These are phyloP conservation scores for Geotrypetes seraphini DNA, from an alignment of 2,797 vertebrate species.

Conservation along the genomic window DNA sequence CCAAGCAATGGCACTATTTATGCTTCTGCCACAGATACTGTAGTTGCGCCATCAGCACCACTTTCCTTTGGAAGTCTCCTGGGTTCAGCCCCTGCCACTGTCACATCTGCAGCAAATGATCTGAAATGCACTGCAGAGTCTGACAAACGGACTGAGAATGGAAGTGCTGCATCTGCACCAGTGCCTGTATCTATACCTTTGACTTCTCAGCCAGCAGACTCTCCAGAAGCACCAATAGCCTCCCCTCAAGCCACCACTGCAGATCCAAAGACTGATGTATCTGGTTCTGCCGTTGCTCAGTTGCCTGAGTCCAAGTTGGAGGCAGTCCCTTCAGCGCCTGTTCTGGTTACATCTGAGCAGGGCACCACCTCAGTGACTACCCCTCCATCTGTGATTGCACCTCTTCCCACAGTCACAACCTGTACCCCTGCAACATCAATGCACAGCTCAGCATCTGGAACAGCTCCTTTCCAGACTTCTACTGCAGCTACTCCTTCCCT, in stretches of 20 bases:
- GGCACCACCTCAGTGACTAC: neutral
- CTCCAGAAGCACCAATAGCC: neutral
- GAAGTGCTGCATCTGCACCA: slow-evolving; percentile 4
- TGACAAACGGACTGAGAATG: slow-evolving; percentile 34
- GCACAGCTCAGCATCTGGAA: neutral
- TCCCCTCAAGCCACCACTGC: neutral
- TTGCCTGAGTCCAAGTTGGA: slow-evolving; percentile 17
- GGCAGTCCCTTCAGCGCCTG: neutral
- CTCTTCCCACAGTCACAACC: no score
- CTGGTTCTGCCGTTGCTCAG: neutral
- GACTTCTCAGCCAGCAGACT: slow-evolving; percentile 17
- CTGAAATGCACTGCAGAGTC: slow-evolving; percentile 6
- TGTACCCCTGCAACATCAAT: slow-evolving; percentile 14
- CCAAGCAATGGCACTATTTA: slow-evolving; percentile 6
- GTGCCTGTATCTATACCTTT: no score
- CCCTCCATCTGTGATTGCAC: neutral
- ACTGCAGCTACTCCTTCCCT: slow-evolving; percentile 27
- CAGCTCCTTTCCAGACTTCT: slow-evolving; percentile 8
- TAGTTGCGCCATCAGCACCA: slow-evolving; percentile 4
- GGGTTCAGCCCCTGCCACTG: slow-evolving; percentile 25
- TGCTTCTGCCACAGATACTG: slow-evolving; percentile 6
- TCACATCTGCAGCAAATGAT: slow-evolving; percentile 22
- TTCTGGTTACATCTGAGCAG: slow-evolving; percentile 7
- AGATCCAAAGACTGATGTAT: neutral
- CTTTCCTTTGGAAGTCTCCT: slow-evolving; percentile 66